Base-by-base conservation (phyloP, 2,797 vertebrate species). In the Lemur catta region DNA sequence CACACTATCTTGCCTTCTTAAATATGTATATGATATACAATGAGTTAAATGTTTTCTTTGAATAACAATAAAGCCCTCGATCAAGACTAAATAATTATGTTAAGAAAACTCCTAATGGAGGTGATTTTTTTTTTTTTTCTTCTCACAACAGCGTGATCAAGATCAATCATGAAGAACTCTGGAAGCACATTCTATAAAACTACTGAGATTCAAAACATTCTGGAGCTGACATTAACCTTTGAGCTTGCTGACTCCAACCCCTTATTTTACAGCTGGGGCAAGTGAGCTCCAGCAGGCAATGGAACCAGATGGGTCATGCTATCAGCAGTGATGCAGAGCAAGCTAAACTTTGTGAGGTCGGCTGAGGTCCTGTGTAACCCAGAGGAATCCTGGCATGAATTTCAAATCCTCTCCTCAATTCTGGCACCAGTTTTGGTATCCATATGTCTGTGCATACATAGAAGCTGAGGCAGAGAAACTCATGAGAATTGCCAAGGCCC, bases 371-470 rank as follows among this genome's bases (percentile, higher is more conserved):
- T 24, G 50, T 75, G 89, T 57, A 96, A 61, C 93, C 79, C 80
- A 79, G 93, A 98, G 93, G 94, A 94, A 94, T 80, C 87, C 95
- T 97, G 97, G 97, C 84, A 41, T 55, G 82, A 75, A 88, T 96
- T 96, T 93, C 91, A 75, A 86, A 89, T 61, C 61, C 46, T 81
- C 86, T 67, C 55, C 67, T 94, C 75, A 50, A 28, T 82, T 17
- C 89, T 98, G 97, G 97, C 96, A 96, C 33, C 5, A 59, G 33
- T 82, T 97, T 93, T 94, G 93, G 89, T 92, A 72, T 81, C 97
- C 97, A 98, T 98, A 97, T 98, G 97, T 93, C 96, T 96, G 84
- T 41, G 94, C 97, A 98, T 97, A 97, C 97, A 96, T 92, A 97
- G 97, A 92, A 93, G 95, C 97, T 35, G 93, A 96, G 87, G 92